Percentiles rank a stretch among this genome's conserved stretches.
Conservation (phyloP, 2,797 vertebrate genomes). For the Gymnothorax reevesii region DNA sequence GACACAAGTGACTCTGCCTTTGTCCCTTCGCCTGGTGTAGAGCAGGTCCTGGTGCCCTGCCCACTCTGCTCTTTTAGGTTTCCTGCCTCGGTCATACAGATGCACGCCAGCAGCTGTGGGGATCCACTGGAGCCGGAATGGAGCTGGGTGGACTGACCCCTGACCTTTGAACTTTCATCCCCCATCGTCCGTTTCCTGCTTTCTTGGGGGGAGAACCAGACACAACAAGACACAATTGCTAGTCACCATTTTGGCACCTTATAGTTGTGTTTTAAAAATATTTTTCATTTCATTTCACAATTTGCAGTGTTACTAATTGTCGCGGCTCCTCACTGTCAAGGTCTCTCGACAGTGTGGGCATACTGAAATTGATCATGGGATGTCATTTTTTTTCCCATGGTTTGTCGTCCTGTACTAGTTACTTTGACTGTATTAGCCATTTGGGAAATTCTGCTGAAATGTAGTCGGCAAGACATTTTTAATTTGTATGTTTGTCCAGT, state of each 20-base stretch:
- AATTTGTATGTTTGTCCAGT: neutral
- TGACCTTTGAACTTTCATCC: neutral
- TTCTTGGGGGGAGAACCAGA: neutral
- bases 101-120: conserved; percentile 70
- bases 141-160: conserved; percentile 47
- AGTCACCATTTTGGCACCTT: neutral
- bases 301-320: no score
- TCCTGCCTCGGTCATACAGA: conserved; percentile 53
- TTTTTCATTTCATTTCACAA: no score
- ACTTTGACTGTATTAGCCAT: no score
- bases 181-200: neutral
- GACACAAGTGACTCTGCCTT: neutral
- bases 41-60: conserved; percentile 58
- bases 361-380: no score
- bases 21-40: neutral
- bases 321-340: no score
- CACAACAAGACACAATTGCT: neutral
- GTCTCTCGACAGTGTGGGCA: no score
- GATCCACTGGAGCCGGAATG: conserved; percentile 44
- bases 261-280: neutral
- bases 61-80: conserved; percentile 68
- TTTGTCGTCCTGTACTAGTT: no score
- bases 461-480: no score
- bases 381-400: no score
- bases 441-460: no score